Conservation (phyloP, 92 coral and sea anemone genomes). For the Paragorgia papillata region DNA sequence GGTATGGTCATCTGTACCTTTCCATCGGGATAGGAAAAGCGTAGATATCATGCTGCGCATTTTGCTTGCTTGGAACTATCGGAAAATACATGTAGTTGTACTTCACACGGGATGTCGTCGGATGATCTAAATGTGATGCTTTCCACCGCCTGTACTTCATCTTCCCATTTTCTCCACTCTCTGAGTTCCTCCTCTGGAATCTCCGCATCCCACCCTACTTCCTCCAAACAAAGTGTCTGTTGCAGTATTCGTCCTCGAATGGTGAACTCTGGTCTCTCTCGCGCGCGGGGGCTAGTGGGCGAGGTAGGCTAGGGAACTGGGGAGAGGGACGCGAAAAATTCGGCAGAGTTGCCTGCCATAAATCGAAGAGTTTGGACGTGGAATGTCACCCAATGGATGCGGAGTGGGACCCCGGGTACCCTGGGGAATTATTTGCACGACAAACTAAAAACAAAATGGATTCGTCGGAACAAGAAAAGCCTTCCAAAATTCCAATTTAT, state of each 20-base stretch:
- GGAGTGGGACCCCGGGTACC: conserved; percentile 12
- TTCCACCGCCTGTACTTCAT: conserved; percentile 13
- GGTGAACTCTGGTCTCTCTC: too few species aligned
- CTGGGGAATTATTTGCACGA: conserved; percentile 21
- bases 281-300: background rate
- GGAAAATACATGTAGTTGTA: too few species aligned
- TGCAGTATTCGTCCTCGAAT: conserved; percentile 34
- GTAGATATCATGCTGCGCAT: conserved; percentile 39
- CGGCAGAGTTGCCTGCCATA: conserved; percentile 21
- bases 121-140: conserved; percentile 19
- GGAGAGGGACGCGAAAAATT: background rate
- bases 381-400: background rate
- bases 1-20: conserved; percentile 29
- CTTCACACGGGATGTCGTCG: conserved; percentile 6
- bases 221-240: conserved; percentile 5
- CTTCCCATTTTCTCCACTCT: conserved; percentile 31
- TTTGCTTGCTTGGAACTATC: too few species aligned
- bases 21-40: conserved; percentile 10
- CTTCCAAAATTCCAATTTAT: conserved; percentile 35
- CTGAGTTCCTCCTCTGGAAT: conserved; percentile 22
- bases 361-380: conserved; percentile 7
- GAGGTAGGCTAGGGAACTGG: background rate
- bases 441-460: background rate
- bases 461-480: background rate
- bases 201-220: conserved; percentile 23